Evolutionary conservation across 1,140 invertebrate genomes (phyloP).

Genomic region (Himalopsyche phryganea): DNA sequence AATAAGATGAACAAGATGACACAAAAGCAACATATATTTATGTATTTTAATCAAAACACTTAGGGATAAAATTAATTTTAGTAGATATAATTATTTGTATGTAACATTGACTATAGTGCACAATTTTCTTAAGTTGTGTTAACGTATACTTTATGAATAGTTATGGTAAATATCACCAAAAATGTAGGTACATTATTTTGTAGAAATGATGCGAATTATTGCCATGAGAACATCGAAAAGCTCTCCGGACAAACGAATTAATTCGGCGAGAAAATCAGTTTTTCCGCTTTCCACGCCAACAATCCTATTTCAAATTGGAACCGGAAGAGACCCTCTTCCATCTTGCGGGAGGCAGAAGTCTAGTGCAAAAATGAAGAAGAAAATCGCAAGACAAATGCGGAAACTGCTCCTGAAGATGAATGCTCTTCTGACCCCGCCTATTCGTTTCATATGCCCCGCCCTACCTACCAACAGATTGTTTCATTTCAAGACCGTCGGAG

Average conservation of each 20-base stretch:
- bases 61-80: too few species aligned
- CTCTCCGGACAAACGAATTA: not conserved
- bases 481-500: conserved; percentile 9
- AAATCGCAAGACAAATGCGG: conserved; percentile 9
- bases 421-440: conserved; percentile 10
- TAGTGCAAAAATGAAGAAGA: conserved; percentile 11
- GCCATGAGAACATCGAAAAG: too few species aligned
- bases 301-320: not conserved
- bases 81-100: too few species aligned
- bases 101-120: too few species aligned
- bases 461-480: conserved; percentile 6
- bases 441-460: conserved; percentile 6
- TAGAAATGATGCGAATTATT: too few species aligned
- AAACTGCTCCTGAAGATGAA: conserved; percentile 22
- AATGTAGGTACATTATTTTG: too few species aligned
- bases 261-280: not conserved
- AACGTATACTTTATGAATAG: too few species aligned
- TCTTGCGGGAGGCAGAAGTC: conserved; percentile 1
- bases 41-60: too few species aligned
- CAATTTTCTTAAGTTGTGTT: too few species aligned
- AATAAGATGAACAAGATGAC: too few species aligned
- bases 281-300: not conserved
- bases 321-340: not conserved
- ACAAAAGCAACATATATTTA: too few species aligned
- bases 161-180: too few species aligned